Conservation (phyloP, 2,113 vertebrate species). For the Nycticorax nycticorax region DNA sequence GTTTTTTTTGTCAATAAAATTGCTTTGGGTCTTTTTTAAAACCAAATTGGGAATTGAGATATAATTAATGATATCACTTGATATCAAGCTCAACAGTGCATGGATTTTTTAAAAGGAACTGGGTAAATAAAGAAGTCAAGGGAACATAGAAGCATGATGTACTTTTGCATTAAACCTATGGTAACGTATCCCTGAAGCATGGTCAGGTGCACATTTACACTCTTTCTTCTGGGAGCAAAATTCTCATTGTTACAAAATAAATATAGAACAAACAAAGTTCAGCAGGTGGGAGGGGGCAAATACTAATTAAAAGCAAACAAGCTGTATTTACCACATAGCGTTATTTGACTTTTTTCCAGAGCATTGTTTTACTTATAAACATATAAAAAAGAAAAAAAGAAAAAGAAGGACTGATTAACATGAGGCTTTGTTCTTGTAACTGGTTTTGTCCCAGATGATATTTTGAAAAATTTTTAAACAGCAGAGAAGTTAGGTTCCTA, state of each 20-base stretch:
- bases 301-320: not conserved
- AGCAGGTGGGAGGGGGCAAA: not conserved
- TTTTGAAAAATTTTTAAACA: not conserved
- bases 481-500: not conserved
- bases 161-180: conserved; percentile 10
- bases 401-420: not conserved
- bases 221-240: not conserved
- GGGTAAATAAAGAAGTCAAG: conserved; percentile 13
- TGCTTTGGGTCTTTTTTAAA: conserved; percentile 35
- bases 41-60: not conserved
- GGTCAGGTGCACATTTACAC: not conserved
- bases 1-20: conserved; percentile 27
- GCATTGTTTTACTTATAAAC: not conserved
- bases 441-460: not conserved
- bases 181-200: not conserved
- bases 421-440: not conserved
- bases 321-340: not conserved
- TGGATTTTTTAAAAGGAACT: conserved; percentile 19
- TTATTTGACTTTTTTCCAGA: not conserved
- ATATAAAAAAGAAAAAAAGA: not conserved
- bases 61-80: conserved; percentile 1
- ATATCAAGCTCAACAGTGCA: not conserved
- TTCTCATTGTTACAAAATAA: not conserved
- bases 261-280: not conserved
- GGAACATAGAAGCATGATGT: not conserved